Base-by-base conservation (phyloP, 2,113 vertebrate species). In the Jacana jacana region DNA sequence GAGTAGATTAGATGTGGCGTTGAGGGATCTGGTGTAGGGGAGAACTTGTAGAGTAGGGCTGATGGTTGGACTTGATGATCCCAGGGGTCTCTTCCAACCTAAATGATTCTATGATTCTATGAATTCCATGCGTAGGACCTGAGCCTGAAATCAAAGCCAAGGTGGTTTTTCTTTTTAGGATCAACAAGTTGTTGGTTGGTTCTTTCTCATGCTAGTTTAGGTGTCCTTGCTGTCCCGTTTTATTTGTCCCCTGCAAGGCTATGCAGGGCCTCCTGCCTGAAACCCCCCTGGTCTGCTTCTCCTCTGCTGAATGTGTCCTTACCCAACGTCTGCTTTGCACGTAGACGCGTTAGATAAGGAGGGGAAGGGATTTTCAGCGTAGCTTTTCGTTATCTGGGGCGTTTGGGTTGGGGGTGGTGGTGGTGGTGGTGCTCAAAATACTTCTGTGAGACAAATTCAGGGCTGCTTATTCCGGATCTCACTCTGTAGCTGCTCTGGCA, bases 371-470 rank as follows among this genome's bases (percentile, higher is more conserved):
- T 78, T 80, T 85, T 73, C 37, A 64, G 3, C 19, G 4, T 14
- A 40, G 46, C 42, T 89, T 91, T 70, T 30, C 37, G 9, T 91
- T 89, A 80, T 82, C 75, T 93, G 72, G 68, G 39, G 20, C 10
- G 0, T 80, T 92, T 88, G 2, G 6, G 23, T 48, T 58, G 0
- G 1, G 44, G 25, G 51, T 10, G 51, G 3, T n/a, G n/a, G n/a
- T n/a, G n/a, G n/a, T n/a, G 39, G 17, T 3, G 31, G 37, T 63
- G 71, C 94, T 93, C n/a, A 76, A 88, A 96, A 85, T 78, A 54
- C 3, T 61, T 69, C 33, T 28, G 55, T 33, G 68, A 81, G 68
- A 51, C 28, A 63, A 88, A 82, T 66, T 80, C 54, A 39, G 0
- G 10, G 35, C 66, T 77, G 31, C 28, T 61, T 69, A 13, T 82